Percentiles rank a stretch among this genome's conserved stretches.
phyloP scores from a whole-genome alignment of 2,888 invertebrate species.

The Microctonus aethiopoides region DNA sequence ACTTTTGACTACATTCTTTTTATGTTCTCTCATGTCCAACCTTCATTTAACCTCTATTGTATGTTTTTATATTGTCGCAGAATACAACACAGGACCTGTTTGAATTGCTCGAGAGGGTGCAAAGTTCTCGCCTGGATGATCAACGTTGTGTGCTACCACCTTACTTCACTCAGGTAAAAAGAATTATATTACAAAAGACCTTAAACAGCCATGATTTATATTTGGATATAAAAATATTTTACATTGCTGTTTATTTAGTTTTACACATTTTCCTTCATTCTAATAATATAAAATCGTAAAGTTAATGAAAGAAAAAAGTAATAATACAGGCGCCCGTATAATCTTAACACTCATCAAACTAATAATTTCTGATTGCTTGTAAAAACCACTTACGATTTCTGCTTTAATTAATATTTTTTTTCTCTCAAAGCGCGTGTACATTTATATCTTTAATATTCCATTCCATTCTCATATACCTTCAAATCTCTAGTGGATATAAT shows the following conservation, averaged over 20 bases:
- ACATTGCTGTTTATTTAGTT: background rate
- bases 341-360: constrained; percentile 17
- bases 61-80: constrained; percentile 44
- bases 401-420: constrained; percentile 30
- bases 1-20: background rate
- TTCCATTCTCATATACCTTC: background rate
- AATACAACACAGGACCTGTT: constrained; percentile 80
- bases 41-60: constrained; percentile 6
- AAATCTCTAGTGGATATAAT: constrained; percentile 3
- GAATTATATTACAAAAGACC: background rate
- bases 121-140: constrained; percentile 95
- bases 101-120: constrained; percentile 92
- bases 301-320: background rate
- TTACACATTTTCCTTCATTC: background rate
- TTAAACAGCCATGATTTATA: no score
- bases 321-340: constrained; percentile 33
- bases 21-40: background rate
- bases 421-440: constrained; percentile 14
- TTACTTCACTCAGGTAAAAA: constrained; percentile 86
- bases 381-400: background rate
- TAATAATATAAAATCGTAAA: constrained; percentile 2
- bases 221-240: background rate
- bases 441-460: background rate
- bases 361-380: constrained; percentile 4
- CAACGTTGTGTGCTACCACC: constrained; percentile 96